Base-by-base conservation (phyloP, 2,113 vertebrate species). In the Turdus rufiventris region DNA sequence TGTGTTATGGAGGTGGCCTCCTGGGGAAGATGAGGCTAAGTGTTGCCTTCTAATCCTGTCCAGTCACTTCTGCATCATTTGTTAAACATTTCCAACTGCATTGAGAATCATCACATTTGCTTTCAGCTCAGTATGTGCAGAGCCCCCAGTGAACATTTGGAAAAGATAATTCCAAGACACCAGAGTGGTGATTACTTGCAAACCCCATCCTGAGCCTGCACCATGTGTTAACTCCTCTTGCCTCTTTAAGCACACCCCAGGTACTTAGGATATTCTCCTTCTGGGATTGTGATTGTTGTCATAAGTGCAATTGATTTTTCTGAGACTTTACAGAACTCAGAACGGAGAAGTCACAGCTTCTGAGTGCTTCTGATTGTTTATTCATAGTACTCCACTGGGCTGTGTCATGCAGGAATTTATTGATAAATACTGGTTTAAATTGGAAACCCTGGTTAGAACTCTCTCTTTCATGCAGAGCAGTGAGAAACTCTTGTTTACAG, bases 341-440 rank as follows among this genome's bases (percentile, higher is more conserved):
- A 94, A 79, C 73, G 72, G 74, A 89, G 71, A 70, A 85, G 68
- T 89, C 83, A 65, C 63, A 89, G 76, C 70, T 91, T 93, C 60
- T 90, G 81, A 94, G 67, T 68, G 50, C 18, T 84, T 66, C 79
- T 94, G 47, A 48, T 87, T 95, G 82, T 94, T 95, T 90, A 95
- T 95, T 95, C 82, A 57, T 66, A 66, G 51, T 51, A 31, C 47
- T 91, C 26, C 21, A 40, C 54, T 91, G 78, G 51, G 70, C 60
- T 74, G 19, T 83, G 67, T 95, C 34, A 9, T 88, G 85, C 85
- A 93, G 85, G 82, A 71, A 54, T 90, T 83, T 96, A 95, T 96
- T 94, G 93, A 94, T 96, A 96, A 96, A 91, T 87, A 90, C 73
- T 85, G 66, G 9, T 89, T 94, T 93, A 88, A 94, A 92, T 87